A percentile compares a stretch with the other conserved stretches of the same genome.
These are phyloP conservation scores for Chroicocephalus ridibundus DNA, from an alignment of 2,113 vertebrate species.

Conservation along the genomic window DNA sequence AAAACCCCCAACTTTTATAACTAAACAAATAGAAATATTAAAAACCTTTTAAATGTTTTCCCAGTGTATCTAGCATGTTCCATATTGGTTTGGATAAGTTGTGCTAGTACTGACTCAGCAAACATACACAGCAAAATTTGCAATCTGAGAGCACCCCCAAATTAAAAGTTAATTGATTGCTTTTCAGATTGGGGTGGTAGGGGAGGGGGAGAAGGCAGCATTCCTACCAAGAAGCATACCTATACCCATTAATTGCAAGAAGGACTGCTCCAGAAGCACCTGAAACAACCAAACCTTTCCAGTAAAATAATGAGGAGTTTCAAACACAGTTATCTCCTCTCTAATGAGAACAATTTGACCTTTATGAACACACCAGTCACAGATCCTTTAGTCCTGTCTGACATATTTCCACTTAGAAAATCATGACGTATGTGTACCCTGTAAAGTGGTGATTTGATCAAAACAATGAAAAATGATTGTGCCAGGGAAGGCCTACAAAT, in stretches of 20 bases:
- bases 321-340: not conserved
- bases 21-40: not conserved
- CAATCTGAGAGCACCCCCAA: not conserved
- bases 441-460: not conserved
- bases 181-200: not conserved
- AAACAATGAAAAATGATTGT: not conserved
- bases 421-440: not conserved
- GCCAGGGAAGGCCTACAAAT: not conserved
- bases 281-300: not conserved
- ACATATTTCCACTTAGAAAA: not conserved
- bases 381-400: not conserved
- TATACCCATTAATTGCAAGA: not conserved
- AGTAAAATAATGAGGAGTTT: not conserved
- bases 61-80: not conserved
- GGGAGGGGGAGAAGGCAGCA: not conserved
- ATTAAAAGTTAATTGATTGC: not conserved
- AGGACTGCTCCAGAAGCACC: not conserved
- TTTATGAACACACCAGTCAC: not conserved
- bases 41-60: not conserved
- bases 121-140: not conserved
- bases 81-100: not conserved
- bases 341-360: not conserved
- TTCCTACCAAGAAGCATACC: not conserved
- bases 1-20: not conserved
- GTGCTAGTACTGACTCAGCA: not conserved